Base-by-base conservation (phyloP, 2,888 invertebrate genomes). In the Lasioglossum marginatum region DNA sequence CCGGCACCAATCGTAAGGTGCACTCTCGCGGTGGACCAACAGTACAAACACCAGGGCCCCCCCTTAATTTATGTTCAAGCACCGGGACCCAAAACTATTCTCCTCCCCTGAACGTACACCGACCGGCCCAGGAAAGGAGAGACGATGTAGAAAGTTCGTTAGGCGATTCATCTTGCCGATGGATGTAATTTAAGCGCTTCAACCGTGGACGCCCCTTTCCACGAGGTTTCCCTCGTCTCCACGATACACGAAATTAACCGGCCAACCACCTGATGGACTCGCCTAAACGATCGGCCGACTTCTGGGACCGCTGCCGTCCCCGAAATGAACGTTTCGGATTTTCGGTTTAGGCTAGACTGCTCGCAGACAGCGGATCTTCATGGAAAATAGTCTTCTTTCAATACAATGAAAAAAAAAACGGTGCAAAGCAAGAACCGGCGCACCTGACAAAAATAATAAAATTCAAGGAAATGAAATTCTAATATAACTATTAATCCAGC, bases 1-100 rank as follows among this genome's bases (percentile, higher is more conserved):
- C 87, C 86, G 87, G 78, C 66, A 85, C 81, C 89, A 90, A 93
- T 93, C 92, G 92, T 88, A 77, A 87, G 89, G 90, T 87, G 91
- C 89, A 89, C 45, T 81, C 72, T 48, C 75, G 43, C 63, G 8
- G 1, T 72, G 19, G 8, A 60, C 75, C 81, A n/a, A 52, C 52
- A 5, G 73, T 77, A 63, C 82, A 77, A 83, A 85, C 85, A 27
- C 83, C 76, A 43, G 71, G 80, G n/a, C n/a, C 77, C 78, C 78
- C 87, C 76, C 43, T 86, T 86, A 89, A 91, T 91, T 87, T 89
- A 91, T 90, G 85, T 90, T 73, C 83, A 78, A 74, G 77, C 82
- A 63, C 75, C 84, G 86, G 81, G 83, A 77, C 82, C 57, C 57
- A 71, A 79, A 79, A 83, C 89, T 82, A 81, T 81, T 82, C 77